Conservation (phyloP, 2,113 vertebrate genomes). For the Hylia prasina region DNA sequence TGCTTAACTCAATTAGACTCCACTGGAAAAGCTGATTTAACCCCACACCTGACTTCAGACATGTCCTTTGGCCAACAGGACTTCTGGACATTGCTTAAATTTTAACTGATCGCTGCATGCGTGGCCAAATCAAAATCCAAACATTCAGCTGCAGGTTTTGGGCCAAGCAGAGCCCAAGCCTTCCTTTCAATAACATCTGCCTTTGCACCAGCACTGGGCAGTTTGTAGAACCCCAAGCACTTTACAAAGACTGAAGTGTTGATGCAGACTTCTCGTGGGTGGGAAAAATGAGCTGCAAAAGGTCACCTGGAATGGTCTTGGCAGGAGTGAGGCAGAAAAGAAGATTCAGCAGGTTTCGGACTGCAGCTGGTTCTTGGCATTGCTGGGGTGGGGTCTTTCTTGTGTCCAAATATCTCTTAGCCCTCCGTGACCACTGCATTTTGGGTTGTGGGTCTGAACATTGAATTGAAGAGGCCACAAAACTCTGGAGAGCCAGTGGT, state of each 20-base stretch:
- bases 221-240: neutral
- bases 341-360: neutral
- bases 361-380: neutral
- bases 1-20: neutral
- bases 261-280: accelerated
- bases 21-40: neutral
- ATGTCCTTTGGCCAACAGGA: neutral
- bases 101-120: neutral
- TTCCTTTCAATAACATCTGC: neutral
- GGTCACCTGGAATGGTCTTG: neutral
- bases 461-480: neutral
- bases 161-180: neutral
- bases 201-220: neutral
- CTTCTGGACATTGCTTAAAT: neutral
- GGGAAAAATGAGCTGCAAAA: neutral
- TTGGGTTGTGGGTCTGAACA: neutral
- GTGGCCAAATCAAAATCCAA: neutral
- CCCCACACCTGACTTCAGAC: neutral
- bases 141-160: neutral
- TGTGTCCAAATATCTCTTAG: neutral
- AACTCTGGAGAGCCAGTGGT: neutral
- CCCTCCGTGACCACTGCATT: neutral
- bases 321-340: neutral
- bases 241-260: neutral
- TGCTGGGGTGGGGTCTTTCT: neutral